Evolutionary conservation across 2,888 invertebrate species (phyloP), one percentile per base, ranked within the genome.

Genomic region (Drosophila anomelani): DNA sequence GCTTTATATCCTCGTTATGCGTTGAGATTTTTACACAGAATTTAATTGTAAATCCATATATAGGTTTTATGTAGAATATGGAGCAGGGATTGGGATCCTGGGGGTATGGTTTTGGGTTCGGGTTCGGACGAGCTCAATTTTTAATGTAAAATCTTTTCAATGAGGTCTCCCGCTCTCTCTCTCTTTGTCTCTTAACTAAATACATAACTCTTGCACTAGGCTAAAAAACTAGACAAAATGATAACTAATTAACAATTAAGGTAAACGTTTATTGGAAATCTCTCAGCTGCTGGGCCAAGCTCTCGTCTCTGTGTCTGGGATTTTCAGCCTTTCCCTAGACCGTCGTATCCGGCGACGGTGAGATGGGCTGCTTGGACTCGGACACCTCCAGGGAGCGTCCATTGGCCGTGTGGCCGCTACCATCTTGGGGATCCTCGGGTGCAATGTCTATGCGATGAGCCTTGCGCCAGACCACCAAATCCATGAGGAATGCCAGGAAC

Each of bases 391-490:
- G 72, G 32, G 60, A 41, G 7, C 82, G 81, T 12, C 82, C 71
- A 44, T 78, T 68, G 20, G 66, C 34, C 36, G 77, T 58, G 47
- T 57, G 58, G 12, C 63, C 43, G 8, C 60, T 66, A 0, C 71
- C 76, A 38, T 84, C 86, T 59, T 74, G 82, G 32, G 92, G 93
- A 62, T 92, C 91, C 67, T 89, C 88, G 1, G 95, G 95, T 85
- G 94, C 94, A 92, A 95, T 94, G 90, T 95, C 95, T 85, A 98
- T 97, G 89, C 96, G 96, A 62, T 96, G 96, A 47, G 97, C 97
- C 92, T 97, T 96, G 91, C 96, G 96, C 96, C 97, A 98, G 34
- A 98, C 97, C 57, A 97, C 94, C 84, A 97, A 91, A 93, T 98
- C 98, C 93, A 97, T 96, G 79, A 97, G 94, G 92, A 97, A 98